A percentile compares a stretch with the other conserved stretches of the same genome.
Conservation (phyloP, 2,113 vertebrate species). For the Columba livia region DNA sequence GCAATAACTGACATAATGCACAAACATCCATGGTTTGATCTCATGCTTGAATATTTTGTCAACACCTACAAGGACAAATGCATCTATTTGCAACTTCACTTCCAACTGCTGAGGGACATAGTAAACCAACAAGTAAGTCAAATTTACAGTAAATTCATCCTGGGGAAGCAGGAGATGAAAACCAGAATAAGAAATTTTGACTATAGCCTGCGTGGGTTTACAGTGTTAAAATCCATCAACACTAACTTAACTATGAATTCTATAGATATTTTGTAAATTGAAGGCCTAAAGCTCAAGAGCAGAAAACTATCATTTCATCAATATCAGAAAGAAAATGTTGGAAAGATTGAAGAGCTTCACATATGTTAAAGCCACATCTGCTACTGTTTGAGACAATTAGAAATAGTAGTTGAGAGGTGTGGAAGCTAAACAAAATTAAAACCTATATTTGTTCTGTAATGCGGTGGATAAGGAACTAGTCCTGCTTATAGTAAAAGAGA, state of each 20-base stretch:
- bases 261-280: neutral
- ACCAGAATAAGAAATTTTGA: neutral
- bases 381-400: neutral
- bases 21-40: slow-evolving; percentile 70
- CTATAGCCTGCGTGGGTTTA: neutral
- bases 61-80: slow-evolving; percentile 68
- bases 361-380: neutral
- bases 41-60: slow-evolving; percentile 71
- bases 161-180: neutral
- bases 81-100: slow-evolving; percentile 72
- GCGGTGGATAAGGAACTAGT: neutral
- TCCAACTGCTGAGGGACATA: slow-evolving; percentile 66
- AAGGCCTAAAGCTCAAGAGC: neutral
- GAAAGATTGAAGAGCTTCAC: neutral
- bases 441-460: neutral
- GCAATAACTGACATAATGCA: slow-evolving; percentile 73
- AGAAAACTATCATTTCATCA: neutral
- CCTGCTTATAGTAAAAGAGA: neutral
- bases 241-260: neutral
- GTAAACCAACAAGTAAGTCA: slow-evolving; percentile 54
- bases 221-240: neutral
- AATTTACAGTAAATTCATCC: neutral
- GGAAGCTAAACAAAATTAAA: neutral
- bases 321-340: neutral
- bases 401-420: neutral